Base-by-base conservation (phyloP, 2,797 vertebrate species). In the Spinus olivaceus region DNA sequence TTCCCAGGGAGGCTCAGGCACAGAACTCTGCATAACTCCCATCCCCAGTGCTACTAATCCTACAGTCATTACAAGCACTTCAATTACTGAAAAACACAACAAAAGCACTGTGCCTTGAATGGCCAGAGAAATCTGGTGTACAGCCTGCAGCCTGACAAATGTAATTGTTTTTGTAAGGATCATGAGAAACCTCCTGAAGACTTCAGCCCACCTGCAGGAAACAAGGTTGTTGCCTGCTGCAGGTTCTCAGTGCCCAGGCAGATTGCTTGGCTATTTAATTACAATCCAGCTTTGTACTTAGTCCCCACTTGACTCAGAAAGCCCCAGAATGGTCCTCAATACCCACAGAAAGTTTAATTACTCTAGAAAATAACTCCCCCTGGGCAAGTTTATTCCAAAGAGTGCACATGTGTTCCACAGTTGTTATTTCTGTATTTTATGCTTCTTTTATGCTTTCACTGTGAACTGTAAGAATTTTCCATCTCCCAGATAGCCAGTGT, bases 291-390 rank as follows among this genome's bases (percentile, higher is more conserved):
- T 93, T 86, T 65, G 35, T 66, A 61, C 59, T 51, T 27, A 27
- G 46, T 67, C 71, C 61, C 65, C 37, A 79, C 61, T 89, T 91
- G 82, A 93, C 84, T 88, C 72, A 69, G 32, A 92, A 90, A 81
- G 60, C 53, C 86, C 72, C 66, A 87, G 57, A 92, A 94, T 23
- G 18, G 85, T 63, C 78, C 81, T 92, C 69, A 81, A 61, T 78
- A 79, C 71, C 71, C 90, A 95, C 44, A 72, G 92, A 91, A 96
- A 84, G 73, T 88, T 94, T 93, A 94, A 92, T 83, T 96, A 66
- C 69, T 46, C 64, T 28, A 66, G 80, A 81, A 95, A 86, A 90
- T 72, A 85, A 90, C 69, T 81, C 63, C 53, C 54, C 53, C 32
- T 2, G 12, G 80, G 66, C 7, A 0, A 78, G 41, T 69, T 90